Percentiles rank a stretch among this genome's conserved stretches.
Evolutionary conservation across 2,113 vertebrate species (phyloP).

Genomic region (Tragelaphus buxtoni): DNA sequence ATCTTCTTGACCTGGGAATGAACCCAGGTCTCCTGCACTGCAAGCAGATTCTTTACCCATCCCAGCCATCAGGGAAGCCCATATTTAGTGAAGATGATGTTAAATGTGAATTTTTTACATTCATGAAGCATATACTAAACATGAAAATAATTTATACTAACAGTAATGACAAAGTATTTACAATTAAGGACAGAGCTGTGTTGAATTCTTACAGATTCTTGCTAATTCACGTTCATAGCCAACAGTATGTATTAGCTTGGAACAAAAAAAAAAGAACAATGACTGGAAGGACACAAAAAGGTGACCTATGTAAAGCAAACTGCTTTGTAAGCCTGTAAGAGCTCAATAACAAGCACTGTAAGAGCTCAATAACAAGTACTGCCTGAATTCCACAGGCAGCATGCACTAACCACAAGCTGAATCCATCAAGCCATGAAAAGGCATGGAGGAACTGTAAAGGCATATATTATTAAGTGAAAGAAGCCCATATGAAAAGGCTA

Average conservation of each 20-base stretch:
- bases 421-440: not conserved
- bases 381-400: not conserved
- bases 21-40: not conserved
- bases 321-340: not conserved
- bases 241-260: not conserved
- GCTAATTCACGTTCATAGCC: not conserved
- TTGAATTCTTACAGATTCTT: not conserved
- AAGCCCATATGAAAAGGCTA: not conserved
- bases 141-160: not conserved
- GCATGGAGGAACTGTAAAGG: not conserved
- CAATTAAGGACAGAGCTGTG: not conserved
- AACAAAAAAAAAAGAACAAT: not conserved
- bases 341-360: too few species aligned
- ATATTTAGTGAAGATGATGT: not conserved
- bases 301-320: not conserved
- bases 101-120: constrained; percentile 8
- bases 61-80: not conserved
- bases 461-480: not conserved
- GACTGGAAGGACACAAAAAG: not conserved
- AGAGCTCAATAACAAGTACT: not conserved
- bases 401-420: not conserved
- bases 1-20: not conserved
- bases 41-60: not conserved
- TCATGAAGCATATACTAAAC: not conserved
- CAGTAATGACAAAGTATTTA: not conserved